Percentiles rank a stretch among this genome's conserved stretches.
Conservation (phyloP, 2,113 vertebrate species). For the Leucopsar rothschildi region DNA sequence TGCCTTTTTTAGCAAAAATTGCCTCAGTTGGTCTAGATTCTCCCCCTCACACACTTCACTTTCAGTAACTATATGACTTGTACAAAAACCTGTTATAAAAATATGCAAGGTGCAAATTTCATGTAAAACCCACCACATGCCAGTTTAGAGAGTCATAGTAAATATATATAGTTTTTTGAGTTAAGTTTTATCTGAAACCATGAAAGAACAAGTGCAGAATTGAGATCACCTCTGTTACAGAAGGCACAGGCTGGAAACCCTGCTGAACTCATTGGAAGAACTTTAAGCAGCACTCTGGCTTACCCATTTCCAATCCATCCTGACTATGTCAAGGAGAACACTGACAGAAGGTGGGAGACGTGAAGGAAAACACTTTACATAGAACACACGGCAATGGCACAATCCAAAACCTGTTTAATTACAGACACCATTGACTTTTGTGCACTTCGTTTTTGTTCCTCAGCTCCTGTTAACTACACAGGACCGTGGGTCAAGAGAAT, state of each 20-base stretch:
- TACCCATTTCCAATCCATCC: background rate
- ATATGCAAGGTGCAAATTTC: background rate
- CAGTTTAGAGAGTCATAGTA: background rate
- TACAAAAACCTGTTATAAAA: background rate
- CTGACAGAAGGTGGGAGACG: background rate
- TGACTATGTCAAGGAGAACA: fast-evolving
- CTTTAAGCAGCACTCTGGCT: background rate
- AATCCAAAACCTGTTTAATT: background rate
- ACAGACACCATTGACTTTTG: background rate
- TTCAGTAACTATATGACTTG: background rate
- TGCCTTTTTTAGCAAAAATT: background rate
- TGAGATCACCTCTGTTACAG: too few species aligned
- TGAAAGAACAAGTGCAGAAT: background rate
- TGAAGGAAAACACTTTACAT: background rate
- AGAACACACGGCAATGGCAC: background rate
- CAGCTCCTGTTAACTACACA: fast-evolving
- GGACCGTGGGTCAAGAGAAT: fast-evolving
- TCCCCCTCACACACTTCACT: background rate
- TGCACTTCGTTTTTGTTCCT: fast-evolving
- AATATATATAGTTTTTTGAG: fast-evolving
- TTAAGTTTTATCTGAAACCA: background rate
- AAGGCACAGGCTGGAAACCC: background rate
- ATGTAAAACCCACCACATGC: background rate
- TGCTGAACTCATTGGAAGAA: fast-evolving
- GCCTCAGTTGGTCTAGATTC: background rate